A percentile compares a stretch with the other conserved stretches of the same genome.
phyloP scores from a whole-genome alignment of 2,888 invertebrate genomes.

The Melanostoma mellinum region DNA sequence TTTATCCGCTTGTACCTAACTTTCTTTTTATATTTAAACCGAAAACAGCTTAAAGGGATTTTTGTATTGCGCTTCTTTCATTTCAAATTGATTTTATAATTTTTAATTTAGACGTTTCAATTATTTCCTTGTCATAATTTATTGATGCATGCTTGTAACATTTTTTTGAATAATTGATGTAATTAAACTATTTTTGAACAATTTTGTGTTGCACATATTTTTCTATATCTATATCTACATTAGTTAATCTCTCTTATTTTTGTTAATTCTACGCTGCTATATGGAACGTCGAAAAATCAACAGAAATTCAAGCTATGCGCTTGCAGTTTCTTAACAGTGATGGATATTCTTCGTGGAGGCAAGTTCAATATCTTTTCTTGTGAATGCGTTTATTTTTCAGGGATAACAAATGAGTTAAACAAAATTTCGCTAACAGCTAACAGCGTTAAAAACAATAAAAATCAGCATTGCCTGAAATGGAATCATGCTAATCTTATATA shows the following conservation, averaged over 20 bases:
- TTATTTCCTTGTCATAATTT: not conserved
- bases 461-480: conserved; percentile 4
- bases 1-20: conserved; percentile 37
- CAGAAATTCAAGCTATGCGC: conserved; percentile 82
- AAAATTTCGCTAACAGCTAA: conserved; percentile 51
- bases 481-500: no score
- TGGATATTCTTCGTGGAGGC: conserved; percentile 81
- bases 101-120: not conserved
- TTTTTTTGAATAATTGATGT: conserved; percentile 24
- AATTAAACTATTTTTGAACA: conserved; percentile 40
- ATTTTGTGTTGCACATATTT: conserved; percentile 1
- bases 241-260: conserved; percentile 74
- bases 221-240: conserved; percentile 44
- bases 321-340: conserved; percentile 77
- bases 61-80: conserved; percentile 25
- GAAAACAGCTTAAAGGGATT: conserved; percentile 2
- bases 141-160: conserved; percentile 56
- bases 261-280: conserved; percentile 75
- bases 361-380: conserved; percentile 77
- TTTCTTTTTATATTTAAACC: not conserved
- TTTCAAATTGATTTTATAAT: conserved; percentile 11
- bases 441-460: conserved; percentile 6
- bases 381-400: conserved; percentile 49
- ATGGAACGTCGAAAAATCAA: conserved; percentile 75
- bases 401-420: conserved; percentile 39